phyloP scores from a whole-genome alignment of 2,113 vertebrate genomes.

The Ageneiosus marmoratus region DNA sequence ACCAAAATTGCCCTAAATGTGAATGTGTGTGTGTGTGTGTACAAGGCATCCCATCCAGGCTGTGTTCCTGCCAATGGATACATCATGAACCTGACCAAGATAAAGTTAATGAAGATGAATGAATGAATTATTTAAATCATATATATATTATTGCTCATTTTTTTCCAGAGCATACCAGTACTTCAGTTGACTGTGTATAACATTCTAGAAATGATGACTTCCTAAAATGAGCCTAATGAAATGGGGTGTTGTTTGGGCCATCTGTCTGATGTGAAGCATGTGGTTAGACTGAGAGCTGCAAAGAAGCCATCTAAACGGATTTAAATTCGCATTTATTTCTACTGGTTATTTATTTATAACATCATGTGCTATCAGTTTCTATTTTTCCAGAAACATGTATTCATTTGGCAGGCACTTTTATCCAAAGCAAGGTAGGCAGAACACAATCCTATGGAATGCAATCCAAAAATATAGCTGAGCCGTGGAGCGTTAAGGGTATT shows the following conservation, averaged over 20 bases:
- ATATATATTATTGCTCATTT: neutral
- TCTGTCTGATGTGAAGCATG: slow-evolving; percentile 18
- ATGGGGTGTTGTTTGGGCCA: slow-evolving; percentile 3
- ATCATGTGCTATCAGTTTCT: neutral
- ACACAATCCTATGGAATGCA: slow-evolving; percentile 3
- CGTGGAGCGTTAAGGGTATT: neutral
- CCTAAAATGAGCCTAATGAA: slow-evolving; percentile 13
- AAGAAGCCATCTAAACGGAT: neutral
- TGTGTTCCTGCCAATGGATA: neutral
- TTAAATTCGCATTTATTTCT: slow-evolving; percentile 6
- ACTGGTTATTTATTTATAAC: neutral
- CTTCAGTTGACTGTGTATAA: neutral
- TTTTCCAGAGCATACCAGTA: neutral
- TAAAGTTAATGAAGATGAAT: neutral
- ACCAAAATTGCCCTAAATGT: neutral
- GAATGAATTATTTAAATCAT: neutral
- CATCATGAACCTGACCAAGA: neutral
- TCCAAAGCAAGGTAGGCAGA: slow-evolving; percentile 4
- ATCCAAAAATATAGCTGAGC: neutral
- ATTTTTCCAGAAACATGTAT: slow-evolving; percentile 4
- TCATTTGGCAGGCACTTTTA: slow-evolving; percentile 5
- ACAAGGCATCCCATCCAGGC: neutral
- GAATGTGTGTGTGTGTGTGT: too few species aligned
- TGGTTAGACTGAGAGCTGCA: neutral
- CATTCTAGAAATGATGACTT: neutral